Base-by-base conservation (phyloP, 2,888 invertebrate species). In the Philhelius pedissequus region DNA sequence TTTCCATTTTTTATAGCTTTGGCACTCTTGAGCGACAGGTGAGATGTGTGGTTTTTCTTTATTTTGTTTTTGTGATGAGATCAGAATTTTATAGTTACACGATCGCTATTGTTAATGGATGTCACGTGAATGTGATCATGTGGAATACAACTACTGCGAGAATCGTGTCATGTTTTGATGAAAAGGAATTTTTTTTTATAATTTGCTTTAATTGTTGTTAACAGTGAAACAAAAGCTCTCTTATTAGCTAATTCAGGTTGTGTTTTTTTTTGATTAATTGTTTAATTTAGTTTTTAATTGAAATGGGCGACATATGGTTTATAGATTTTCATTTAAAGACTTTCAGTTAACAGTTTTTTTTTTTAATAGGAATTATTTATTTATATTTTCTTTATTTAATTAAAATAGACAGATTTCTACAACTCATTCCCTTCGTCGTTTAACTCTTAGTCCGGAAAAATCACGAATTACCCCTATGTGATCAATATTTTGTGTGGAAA, bases 51-150 rank as follows among this genome's bases (percentile, higher is more conserved):
- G 2, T 3, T n/a, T 25, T 3, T 25, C 3, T 25, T 50, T 64
- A 5, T 56, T 77, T 71, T 35, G 18, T 32, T 40, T 8, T 50
- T 22, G 30, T 50, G 74, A 73, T 84, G 84, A 84, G 75, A 84
- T 84, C 84, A 84, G 75, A 80, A 71, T 75, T 84, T 75, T 66
- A 13, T 48, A 70, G 80, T 68, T 75, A 75, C 75, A 80, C 70
- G 84, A 75, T 76, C 66, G 66, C 54, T 84, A 60, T 71, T 75
- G 84, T 80, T 66, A 66, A 76, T 80, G 75, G 64, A 40, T 69
- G 80, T 80, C 80, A 84, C 80, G 71, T 80, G 84, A 84, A 43
- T 76, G 70, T 68, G 45, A 75, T 75, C 74, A 75, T 66, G 70
- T 79, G 58, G 66, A 76, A 71, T 68, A 32, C 40, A 71, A 58